phyloP scores from a whole-genome alignment of 2,888 invertebrate genomes.

The Acrobasis repandana region DNA sequence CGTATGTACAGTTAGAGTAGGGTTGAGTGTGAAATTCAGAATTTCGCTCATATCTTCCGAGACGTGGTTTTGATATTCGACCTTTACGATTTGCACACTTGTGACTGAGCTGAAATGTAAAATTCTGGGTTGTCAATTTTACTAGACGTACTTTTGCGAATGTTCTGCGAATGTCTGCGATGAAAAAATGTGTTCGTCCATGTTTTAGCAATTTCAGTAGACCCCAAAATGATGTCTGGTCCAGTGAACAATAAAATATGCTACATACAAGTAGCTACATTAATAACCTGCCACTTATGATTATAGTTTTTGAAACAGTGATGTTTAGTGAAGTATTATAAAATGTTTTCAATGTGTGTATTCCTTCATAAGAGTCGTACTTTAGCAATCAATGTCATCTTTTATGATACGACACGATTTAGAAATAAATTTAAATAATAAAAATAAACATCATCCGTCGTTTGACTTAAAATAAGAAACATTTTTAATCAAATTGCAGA shows the following conservation, averaged over 20 bases:
- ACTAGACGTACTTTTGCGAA: not conserved
- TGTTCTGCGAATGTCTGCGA: no score
- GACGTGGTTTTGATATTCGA: conserved; percentile 52
- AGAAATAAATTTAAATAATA: not conserved
- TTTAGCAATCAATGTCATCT: not conserved
- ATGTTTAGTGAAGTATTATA: not conserved
- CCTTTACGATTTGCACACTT: conserved; percentile 54
- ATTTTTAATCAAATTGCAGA: no score
- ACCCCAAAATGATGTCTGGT: not conserved
- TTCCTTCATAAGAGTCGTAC: not conserved
- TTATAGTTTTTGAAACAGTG: no score
- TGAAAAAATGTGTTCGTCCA: not conserved
- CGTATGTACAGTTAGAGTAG: conserved; percentile 71
- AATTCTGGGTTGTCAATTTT: conserved; percentile 22
- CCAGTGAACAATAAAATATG: no score
- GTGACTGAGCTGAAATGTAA: conserved; percentile 50
- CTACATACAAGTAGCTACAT: no score
- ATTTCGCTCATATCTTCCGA: conserved; percentile 72
- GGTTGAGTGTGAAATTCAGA: conserved; percentile 70
- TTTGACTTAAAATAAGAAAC: no score
- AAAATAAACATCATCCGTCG: no score
- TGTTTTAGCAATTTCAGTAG: not conserved
- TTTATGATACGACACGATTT: not conserved
- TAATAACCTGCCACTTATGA: no score
- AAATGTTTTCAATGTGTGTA: not conserved